These are phyloP conservation scores for Netelia melanura DNA, from an alignment of 2,888 invertebrate genomes.

Conservation along the genomic window DNA sequence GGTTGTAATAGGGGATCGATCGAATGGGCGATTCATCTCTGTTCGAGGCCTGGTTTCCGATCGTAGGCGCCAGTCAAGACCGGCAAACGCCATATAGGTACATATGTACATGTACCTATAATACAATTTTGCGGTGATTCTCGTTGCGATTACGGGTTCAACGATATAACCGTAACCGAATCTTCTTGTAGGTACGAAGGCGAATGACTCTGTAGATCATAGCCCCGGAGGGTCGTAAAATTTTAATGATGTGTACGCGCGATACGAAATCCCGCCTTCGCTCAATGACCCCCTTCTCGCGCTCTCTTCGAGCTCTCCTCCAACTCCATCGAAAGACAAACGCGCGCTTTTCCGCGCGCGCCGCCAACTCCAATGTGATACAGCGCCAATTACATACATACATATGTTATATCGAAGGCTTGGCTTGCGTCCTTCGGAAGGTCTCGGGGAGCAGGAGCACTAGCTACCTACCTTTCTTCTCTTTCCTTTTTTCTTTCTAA, in stretches of 20 bases:
- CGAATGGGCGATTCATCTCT: background rate
- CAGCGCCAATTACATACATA: background rate
- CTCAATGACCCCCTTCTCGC: slow-evolving; percentile 37
- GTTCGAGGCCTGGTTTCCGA: background rate
- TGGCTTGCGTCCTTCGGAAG: slow-evolving; percentile 49
- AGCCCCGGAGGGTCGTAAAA: slow-evolving; percentile 76
- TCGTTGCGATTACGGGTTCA: slow-evolving; percentile 46
- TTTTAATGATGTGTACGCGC: slow-evolving; percentile 77
- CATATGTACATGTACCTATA: background rate
- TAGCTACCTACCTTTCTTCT: background rate
- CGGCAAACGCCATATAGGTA: background rate
- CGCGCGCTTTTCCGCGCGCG: background rate
- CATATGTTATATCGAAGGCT: background rate
- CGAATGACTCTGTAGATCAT: slow-evolving; percentile 77
- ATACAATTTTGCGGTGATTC: slow-evolving; percentile 46
- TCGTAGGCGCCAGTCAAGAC: background rate
- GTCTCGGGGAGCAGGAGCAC: background rate
- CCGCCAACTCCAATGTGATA: slow-evolving; percentile 18
- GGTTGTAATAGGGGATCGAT: background rate
- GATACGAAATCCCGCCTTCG: slow-evolving; percentile 73
- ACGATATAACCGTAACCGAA: slow-evolving; percentile 70
- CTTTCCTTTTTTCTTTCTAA: background rate
- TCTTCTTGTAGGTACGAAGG: slow-evolving; percentile 68
- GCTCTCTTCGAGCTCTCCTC: background rate
- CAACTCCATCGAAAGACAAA: slow-evolving; percentile 22